Base-by-base conservation (phyloP, 2,888 invertebrate species). In the Tipula lateralis region DNA sequence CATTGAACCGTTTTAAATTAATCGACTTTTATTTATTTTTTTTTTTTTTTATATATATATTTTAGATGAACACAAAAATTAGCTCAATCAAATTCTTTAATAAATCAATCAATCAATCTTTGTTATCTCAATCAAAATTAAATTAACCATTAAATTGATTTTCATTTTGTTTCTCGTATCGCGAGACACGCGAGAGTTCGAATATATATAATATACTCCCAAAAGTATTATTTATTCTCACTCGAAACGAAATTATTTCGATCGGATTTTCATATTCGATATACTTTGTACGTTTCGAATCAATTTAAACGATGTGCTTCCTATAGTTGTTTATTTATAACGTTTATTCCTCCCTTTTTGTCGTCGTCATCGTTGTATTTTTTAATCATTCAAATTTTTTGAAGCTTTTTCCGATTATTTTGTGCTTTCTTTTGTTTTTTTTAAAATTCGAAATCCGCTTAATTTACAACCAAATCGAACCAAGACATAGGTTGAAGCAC, bases 81-180 rank as follows among this genome's bases (percentile, higher is more conserved):
- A 24, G 66, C 66, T 66, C 66, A 66, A 66, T 66, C 66, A 66
- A 66, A 66, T 66, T 66, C 66, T 24, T 66, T 66, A 66, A 66
- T 66, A 66, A 66, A 66, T 66, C 66, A 66, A 66, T 66, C 66
- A 66, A 66, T 66, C 66, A 66, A 66, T 66, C 66, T 66, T 66
- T 66, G 66, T 66, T 24, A 66, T 66, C 66, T 66, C 66, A 66
- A 66, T 66, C 66, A 66, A 66, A 66, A 66, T 66, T 66, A 66
- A 66, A 66, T 66, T 66, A 66, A 66, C 66, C 66, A 66, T 66
- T 66, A 66, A 66, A 66, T 66, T 66, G 66, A 66, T 66, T 66
- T 66, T 66, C 66, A 66, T 66, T 66, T 44, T 44, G 4, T 44
- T 66, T 66, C n/a, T n/a, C n/a, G n/a, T n/a, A n/a, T n/a, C 24